Conservation (phyloP, 37 sponge, comb jelly and placozoan genomes). For the Theonella swinhoei region DNA sequence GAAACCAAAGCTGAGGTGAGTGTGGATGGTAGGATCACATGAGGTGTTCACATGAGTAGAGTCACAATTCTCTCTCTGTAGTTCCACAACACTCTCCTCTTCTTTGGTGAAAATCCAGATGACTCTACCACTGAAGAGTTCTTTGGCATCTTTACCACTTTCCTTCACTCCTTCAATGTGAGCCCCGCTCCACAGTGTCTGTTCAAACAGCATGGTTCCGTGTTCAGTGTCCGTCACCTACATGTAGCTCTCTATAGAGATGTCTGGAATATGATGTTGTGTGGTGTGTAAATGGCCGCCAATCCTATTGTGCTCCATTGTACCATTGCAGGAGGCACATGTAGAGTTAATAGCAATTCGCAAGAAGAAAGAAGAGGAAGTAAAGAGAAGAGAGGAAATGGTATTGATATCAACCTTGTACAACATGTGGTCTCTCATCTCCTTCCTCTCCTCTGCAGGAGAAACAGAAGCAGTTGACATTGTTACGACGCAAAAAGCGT, state of each 20-base stretch:
- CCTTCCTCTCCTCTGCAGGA: conserved; percentile 28
- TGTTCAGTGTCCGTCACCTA: no score
- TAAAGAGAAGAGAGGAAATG: conserved; percentile 66
- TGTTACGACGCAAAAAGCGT: conserved; percentile 20
- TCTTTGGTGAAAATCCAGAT: conserved; percentile 76
- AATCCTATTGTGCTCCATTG: background rate
- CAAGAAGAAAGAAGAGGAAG: conserved; percentile 65
- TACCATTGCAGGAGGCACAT: conserved; percentile 48
- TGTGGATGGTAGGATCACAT: background rate
- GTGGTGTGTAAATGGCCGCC: background rate
- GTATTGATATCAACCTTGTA: background rate
- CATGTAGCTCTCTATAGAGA: background rate
- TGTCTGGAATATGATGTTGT: background rate
- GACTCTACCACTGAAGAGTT: conserved; percentile 67
- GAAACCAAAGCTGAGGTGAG: conserved; percentile 66
- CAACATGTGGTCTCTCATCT: background rate
- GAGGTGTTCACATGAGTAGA: background rate
- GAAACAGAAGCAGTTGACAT: conserved; percentile 36
- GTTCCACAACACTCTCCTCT: conserved; percentile 54
- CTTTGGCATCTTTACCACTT: conserved; percentile 74
- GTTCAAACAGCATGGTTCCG: no score
- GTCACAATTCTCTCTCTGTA: background rate
- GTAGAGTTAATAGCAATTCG: conserved; percentile 33
- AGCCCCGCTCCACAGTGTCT: background rate
- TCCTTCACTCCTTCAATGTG: conserved; percentile 72